A percentile compares a stretch with the other conserved stretches of the same genome.
Evolutionary conservation across 2,113 vertebrate species (phyloP).

Genomic region (Nesoenas mayeri): DNA sequence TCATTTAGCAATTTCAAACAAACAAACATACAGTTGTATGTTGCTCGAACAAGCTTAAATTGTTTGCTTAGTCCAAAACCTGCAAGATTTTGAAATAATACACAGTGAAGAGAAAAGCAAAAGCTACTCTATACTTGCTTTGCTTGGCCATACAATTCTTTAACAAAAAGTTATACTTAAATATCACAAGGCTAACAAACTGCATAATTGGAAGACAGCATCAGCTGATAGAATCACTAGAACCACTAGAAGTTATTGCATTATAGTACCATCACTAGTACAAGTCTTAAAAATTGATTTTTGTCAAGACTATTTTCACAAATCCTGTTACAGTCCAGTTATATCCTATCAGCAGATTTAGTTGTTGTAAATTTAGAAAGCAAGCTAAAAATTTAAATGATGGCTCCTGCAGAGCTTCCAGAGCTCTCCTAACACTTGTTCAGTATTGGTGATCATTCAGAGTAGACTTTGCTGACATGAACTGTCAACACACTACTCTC

Average conservation of each 20-base stretch:
- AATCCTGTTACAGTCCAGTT: neutral
- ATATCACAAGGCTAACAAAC: neutral
- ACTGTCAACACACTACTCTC: neutral
- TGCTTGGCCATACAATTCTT: neutral
- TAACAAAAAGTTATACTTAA: neutral
- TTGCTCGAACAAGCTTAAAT: neutral
- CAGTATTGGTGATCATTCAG: neutral
- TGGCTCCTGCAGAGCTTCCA: neutral
- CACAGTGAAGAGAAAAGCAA: neutral
- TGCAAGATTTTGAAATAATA: neutral
- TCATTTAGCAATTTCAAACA: neutral
- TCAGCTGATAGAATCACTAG: neutral
- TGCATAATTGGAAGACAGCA: neutral
- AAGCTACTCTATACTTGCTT: neutral
- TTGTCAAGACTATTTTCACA: neutral
- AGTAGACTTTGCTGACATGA: neutral
- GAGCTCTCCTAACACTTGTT: neutral
- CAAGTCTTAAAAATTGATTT: neutral
- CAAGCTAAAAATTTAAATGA: neutral
- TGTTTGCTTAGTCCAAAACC: neutral
- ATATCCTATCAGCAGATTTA: neutral
- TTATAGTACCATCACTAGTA: neutral
- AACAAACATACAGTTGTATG: neutral
- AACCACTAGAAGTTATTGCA: neutral
- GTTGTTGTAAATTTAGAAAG: neutral